A percentile compares a stretch with the other conserved stretches of the same genome.
These are phyloP conservation scores for Nerophis lumbriciformis DNA, from an alignment of 2,113 vertebrate species.

Conservation along the genomic window DNA sequence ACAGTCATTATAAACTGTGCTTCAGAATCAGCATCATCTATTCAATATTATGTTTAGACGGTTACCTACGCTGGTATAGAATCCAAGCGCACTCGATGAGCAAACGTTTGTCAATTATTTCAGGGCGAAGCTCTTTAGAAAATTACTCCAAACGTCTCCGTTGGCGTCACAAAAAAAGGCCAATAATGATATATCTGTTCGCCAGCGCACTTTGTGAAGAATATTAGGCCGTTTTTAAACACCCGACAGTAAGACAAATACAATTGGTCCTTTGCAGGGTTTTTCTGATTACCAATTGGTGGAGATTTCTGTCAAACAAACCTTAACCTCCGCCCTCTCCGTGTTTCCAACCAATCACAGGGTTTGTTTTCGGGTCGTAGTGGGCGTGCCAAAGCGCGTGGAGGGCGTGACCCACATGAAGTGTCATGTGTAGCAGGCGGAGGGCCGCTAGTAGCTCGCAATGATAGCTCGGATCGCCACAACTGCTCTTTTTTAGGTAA, in stretches of 20 bases:
- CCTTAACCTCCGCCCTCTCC: constrained; percentile 13
- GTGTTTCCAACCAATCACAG: constrained; percentile 55
- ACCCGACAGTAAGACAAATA: constrained; percentile 34
- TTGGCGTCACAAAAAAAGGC: too few relatives aligned
- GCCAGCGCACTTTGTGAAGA: background rate
- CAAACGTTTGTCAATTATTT: constrained; percentile 22
- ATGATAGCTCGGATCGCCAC: constrained; percentile 40
- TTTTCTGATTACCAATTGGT: constrained; percentile 32
- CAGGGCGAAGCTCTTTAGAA: constrained; percentile 11
- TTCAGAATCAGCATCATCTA: too few relatives aligned
- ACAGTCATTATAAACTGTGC: too few relatives aligned
- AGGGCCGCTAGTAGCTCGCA: constrained; percentile 26
- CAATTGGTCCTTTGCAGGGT: constrained; percentile 51
- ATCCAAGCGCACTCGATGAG: constrained; percentile 6
- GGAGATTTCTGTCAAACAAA: constrained; percentile 25
- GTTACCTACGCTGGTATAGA: rapidly evolving
- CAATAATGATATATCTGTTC: background rate
- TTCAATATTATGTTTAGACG: background rate
- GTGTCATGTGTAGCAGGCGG: constrained; percentile 47
- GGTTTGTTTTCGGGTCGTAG: constrained; percentile 71
- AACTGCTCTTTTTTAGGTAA: constrained; percentile 48
- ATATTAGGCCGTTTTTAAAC: background rate
- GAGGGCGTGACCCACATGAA: constrained; percentile 34
- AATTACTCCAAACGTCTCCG: too few relatives aligned
- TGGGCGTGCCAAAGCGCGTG: constrained; percentile 65